These are phyloP conservation scores for Pelusios castaneus DNA, from an alignment of 2,113 vertebrate species.

Conservation along the genomic window DNA sequence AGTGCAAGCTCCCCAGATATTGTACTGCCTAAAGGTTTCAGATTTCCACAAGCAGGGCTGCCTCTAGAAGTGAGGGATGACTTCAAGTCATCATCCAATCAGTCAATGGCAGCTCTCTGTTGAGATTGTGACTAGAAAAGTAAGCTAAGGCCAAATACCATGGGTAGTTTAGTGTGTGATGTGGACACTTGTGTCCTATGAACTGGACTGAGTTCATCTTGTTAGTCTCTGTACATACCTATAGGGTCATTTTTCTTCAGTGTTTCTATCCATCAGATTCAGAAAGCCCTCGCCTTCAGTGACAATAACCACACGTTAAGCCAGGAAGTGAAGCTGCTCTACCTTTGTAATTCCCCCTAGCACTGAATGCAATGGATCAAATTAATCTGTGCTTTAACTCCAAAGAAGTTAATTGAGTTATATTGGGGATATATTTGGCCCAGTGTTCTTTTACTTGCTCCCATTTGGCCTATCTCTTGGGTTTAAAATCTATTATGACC, in stretches of 20 bases:
- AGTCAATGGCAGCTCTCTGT: neutral
- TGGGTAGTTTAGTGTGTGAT: neutral
- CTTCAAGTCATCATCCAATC: neutral
- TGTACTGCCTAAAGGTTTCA: neutral
- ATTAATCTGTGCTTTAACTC: no score
- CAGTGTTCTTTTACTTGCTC: neutral
- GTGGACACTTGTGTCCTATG: neutral
- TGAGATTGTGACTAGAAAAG: neutral
- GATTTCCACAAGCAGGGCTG: neutral
- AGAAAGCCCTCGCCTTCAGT: neutral
- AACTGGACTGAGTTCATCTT: neutral
- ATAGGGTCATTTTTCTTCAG: neutral
- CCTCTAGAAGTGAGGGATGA: neutral
- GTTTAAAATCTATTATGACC: neutral
- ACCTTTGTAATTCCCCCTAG: no score
- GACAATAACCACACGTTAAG: neutral
- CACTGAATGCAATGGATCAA: no score
- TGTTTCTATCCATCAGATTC: neutral
- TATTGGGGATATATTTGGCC: neutral
- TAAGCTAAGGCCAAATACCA: neutral
- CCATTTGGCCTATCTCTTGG: neutral
- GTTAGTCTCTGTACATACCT: neutral
- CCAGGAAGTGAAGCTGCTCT: neutral
- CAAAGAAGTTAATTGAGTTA: neutral
- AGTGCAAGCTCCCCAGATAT: neutral